phyloP scores from a whole-genome alignment of 1,140 invertebrate species.

The Propsilocerus akamusi region DNA sequence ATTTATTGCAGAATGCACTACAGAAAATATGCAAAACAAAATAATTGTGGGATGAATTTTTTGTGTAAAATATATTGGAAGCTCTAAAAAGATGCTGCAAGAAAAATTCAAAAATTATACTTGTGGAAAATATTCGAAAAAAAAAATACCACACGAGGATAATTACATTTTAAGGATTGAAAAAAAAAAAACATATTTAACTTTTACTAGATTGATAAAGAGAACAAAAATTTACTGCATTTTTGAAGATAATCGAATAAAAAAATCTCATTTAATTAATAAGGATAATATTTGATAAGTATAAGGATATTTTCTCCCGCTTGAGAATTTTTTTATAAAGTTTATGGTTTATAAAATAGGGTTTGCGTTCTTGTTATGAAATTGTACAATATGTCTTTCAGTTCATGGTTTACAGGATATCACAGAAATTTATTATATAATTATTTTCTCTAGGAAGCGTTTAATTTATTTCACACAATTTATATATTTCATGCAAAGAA shows the following conservation, averaged over 20 bases:
- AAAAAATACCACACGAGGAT: neutral
- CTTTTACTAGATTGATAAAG: no score
- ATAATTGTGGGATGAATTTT: neutral
- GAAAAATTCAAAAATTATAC: conserved; percentile 1
- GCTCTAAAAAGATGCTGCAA: neutral
- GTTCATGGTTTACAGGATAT: conserved; percentile 1
- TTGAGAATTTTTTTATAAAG: neutral
- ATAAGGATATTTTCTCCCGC: neutral
- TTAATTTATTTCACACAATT: neutral
- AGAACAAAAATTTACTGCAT: no score
- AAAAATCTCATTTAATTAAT: no score
- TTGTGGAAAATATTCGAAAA: no score
- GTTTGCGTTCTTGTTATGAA: neutral
- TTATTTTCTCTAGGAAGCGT: no score
- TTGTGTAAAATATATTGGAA: no score
- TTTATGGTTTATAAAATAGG: neutral
- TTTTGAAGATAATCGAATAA: no score
- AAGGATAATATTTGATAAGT: conserved; percentile 2
- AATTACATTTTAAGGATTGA: neutral
- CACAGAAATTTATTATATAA: neutral
- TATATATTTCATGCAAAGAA: neutral
- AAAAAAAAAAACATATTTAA: neutral
- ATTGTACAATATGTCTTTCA: neutral
- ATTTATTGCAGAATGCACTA: conserved; percentile 14
- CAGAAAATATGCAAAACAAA: no score